Evolutionary conservation across 35 echinoderm and acorn worm species (phyloP).

Genomic region (Eucidaris tribuloides): DNA sequence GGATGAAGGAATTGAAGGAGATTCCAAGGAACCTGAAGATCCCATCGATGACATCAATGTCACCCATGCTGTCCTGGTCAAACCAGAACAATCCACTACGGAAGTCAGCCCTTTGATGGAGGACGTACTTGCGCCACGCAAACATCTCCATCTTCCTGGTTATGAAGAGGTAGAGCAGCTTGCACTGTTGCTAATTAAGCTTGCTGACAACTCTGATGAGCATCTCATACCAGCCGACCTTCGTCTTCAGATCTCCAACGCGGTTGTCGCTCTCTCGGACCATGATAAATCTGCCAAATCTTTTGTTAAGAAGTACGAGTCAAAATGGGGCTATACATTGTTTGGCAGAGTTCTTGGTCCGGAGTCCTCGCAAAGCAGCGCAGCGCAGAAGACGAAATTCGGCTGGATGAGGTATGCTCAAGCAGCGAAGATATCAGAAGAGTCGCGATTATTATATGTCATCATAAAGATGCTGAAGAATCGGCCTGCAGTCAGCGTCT

Average conservation of each 20-base stretch:
- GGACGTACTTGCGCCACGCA: constrained; percentile 34
- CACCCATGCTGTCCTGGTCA: constrained; percentile 32
- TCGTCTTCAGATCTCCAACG: constrained; percentile 16
- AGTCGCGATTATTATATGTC: constrained; percentile 31
- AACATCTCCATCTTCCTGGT: constrained; percentile 61
- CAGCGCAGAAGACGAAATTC: constrained; percentile 71
- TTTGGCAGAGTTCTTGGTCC: constrained; percentile 52
- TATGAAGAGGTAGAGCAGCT: constrained; percentile 51
- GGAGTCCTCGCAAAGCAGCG: constrained; percentile 8
- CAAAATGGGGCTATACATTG: constrained; percentile 59
- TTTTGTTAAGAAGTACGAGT: constrained; percentile 71
- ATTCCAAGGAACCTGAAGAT: constrained; percentile 36
- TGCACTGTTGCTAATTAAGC: constrained; percentile 5
- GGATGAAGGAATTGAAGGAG: no score
- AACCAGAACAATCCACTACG: constrained; percentile 7
- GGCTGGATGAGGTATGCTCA: constrained; percentile 58
- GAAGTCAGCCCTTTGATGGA: constrained; percentile 38
- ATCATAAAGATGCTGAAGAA: constrained; percentile 55
- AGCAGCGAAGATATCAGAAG: constrained; percentile 30
- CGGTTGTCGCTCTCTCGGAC: constrained; percentile 32
- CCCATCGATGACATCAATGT: constrained; percentile 32
- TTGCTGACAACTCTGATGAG: constrained; percentile 33
- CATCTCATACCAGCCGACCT: constrained; percentile 39
- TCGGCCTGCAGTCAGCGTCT: background rate
- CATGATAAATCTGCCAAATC: constrained; percentile 59